These are phyloP conservation scores for Drosophila neutralis DNA, from an alignment of 2,888 invertebrate genomes.

Conservation along the genomic window DNA sequence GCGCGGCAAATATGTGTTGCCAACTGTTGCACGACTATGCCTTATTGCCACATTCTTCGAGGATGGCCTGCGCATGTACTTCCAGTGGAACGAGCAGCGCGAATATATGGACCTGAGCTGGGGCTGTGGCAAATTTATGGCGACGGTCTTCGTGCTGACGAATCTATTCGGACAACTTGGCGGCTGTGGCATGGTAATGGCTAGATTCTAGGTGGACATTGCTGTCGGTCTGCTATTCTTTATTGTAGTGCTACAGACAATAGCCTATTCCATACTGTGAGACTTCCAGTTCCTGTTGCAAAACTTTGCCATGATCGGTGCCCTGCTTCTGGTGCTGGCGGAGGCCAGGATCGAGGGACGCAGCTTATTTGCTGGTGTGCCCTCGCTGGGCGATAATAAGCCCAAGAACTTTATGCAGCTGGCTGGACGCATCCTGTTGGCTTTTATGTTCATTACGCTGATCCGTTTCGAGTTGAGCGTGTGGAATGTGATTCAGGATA, in stretches of 20 bases:
- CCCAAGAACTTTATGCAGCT: conserved; percentile 98
- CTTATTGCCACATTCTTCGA: conserved; percentile 99
- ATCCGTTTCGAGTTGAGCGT: conserved; percentile 96
- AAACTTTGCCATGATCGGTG: conserved; percentile 98
- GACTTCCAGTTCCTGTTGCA: conserved; percentile 98
- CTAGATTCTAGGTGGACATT: conserved; percentile 94
- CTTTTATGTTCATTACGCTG: conserved; percentile 99
- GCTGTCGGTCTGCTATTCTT: conserved; percentile 97
- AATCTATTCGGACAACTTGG: conserved; percentile 98
- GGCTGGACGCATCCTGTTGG: conserved; percentile 96
- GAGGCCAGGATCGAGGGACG: conserved; percentile 97
- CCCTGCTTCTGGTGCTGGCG: conserved; percentile 97
- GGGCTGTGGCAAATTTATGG: conserved; percentile 97
- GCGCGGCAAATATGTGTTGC: conserved; percentile 95
- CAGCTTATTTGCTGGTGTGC: conserved; percentile 98
- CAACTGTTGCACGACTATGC: conserved; percentile 97
- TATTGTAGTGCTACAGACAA: conserved; percentile 98
- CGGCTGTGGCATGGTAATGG: conserved; percentile 98
- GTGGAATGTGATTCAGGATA: conserved; percentile 95
- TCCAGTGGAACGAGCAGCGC: conserved; percentile 98
- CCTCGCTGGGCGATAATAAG: conserved; percentile 96
- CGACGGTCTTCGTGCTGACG: conserved; percentile 96
- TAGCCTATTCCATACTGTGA: conserved; percentile 99
- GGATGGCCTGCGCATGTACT: conserved; percentile 99
- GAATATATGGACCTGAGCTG: conserved; percentile 99